Conservation (phyloP, 2,888 invertebrate genomes). For the Drosophila niveifrons region DNA sequence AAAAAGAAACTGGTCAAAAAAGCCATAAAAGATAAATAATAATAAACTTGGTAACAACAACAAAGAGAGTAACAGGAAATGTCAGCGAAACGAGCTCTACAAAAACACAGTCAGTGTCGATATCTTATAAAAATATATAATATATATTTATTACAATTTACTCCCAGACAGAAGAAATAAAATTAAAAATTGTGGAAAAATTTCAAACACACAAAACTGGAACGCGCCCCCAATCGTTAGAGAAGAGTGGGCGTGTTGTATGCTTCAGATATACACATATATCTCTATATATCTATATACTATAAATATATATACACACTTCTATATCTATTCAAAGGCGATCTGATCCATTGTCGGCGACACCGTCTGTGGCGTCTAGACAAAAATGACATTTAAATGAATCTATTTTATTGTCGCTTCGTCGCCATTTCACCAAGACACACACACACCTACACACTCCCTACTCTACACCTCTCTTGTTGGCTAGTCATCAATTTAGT, state of each 20-base stretch:
- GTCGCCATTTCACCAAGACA: constrained; percentile 59
- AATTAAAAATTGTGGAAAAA: constrained; percentile 46
- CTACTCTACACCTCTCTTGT: not conserved
- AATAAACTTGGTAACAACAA: constrained; percentile 35
- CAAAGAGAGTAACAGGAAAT: constrained; percentile 47
- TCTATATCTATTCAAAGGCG: constrained; percentile 55
- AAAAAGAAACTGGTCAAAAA: constrained; percentile 50
- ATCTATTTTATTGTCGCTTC: constrained; percentile 81
- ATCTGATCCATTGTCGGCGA: constrained; percentile 31
- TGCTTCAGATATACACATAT: constrained; percentile 31
- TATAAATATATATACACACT: constrained; percentile 19
- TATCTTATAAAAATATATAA: constrained; percentile 7
- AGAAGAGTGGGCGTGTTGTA: constrained; percentile 54
- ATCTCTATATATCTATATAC: constrained; percentile 31
- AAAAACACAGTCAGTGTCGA: constrained; percentile 1
- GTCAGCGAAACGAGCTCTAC: constrained; percentile 29
- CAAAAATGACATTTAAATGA: constrained; percentile 83
- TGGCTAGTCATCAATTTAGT: constrained; percentile 24
- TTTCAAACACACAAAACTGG: constrained; percentile 50
- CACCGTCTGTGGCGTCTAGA: constrained; percentile 69
- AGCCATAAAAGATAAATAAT: constrained; percentile 33
- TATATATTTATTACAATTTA: constrained; percentile 25
- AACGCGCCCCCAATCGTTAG: constrained; percentile 52
- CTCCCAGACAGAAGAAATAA: constrained; percentile 2
- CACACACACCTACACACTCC: constrained; percentile 7